Base-by-base conservation (phyloP, 2,888 invertebrate species). In the Rhynchonema sp. region DNA sequence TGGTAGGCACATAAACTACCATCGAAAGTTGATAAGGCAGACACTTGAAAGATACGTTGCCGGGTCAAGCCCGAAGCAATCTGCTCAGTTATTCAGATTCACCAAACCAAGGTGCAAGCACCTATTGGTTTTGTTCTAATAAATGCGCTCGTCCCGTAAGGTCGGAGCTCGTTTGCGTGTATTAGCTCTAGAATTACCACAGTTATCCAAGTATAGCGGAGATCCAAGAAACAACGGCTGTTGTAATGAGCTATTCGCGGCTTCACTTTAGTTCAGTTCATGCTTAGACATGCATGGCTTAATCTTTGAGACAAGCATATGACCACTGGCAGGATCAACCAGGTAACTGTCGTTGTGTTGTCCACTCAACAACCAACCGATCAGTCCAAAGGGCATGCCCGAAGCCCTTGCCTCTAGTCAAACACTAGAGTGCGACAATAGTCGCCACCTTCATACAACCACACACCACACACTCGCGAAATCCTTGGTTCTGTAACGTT, bases 41-140 rank as follows among this genome's bases (percentile, higher is more conserved):
- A 80, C 77, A 81, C 78, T 80, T 80, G 79, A 80, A 80, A 77
- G 79, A 79, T 76, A 74, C 77, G 78, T 79, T 6, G 52, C 38
- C 38, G 38, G 38, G 6, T 13, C 38, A 38, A 38, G 38, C 6
- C 38, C 38, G 38, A 38, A 38, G 38, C 38, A 73, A 74, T 69
- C 70, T 68, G 65, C 63, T 65, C 67, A 70, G 70, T 72, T 75
- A 72, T 71, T 66, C 69, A 69, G 72, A 73, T 66, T 73, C 71
- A 71, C 64, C 70, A 70, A 62, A 59, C 63, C 60, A 64, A 66
- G 65, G 64, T 60, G 63, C 65, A 61, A 62, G 55, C 61, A 17
- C 74, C 76, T 76, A 75, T 78, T 78, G 77, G 77, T 78, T 75
- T 77, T 77, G 38, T 38, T 38, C 38, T 38, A 38, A 38, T 38